A percentile compares a stretch with the other conserved stretches of the same genome.
Conservation (phyloP, 1,140 invertebrate genomes). For the Wiebesia pumilae region DNA sequence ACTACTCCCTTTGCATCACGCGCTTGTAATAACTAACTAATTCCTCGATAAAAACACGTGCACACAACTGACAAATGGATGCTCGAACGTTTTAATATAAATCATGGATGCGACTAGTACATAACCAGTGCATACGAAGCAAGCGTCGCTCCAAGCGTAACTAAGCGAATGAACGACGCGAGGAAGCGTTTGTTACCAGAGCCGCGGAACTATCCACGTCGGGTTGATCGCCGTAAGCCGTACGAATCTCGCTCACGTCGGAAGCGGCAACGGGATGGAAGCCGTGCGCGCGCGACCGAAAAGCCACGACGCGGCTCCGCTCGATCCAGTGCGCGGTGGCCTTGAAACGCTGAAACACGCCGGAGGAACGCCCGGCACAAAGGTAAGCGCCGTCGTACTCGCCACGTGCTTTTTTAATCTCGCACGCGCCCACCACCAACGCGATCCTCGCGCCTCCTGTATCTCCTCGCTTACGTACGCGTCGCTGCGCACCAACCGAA, state of each 20-base stretch:
- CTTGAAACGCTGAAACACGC: background rate
- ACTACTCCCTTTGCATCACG: background rate
- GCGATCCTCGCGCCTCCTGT: background rate
- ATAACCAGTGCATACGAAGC: no score
- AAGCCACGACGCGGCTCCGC: background rate
- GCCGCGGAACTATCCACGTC: no score
- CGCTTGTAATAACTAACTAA: background rate
- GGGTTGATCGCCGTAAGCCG: no score
- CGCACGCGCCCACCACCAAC: background rate
- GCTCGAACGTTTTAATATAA: no score
- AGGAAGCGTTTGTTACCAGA: no score
- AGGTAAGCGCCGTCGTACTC: background rate
- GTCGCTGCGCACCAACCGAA: background rate
- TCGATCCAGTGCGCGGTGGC: background rate
- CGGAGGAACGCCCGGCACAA: background rate
- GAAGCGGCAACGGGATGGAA: no score
- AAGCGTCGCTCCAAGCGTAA: no score
- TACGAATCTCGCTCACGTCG: no score
- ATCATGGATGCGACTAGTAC: no score
- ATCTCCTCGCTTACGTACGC: background rate
- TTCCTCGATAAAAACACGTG: no score
- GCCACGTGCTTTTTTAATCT: constrained; percentile 27
- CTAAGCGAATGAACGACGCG: no score
- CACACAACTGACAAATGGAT: no score
- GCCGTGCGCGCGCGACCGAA: background rate